Evolutionary conservation across 2,113 vertebrate genomes (phyloP).

Genomic region (Dinomys branickii): DNA sequence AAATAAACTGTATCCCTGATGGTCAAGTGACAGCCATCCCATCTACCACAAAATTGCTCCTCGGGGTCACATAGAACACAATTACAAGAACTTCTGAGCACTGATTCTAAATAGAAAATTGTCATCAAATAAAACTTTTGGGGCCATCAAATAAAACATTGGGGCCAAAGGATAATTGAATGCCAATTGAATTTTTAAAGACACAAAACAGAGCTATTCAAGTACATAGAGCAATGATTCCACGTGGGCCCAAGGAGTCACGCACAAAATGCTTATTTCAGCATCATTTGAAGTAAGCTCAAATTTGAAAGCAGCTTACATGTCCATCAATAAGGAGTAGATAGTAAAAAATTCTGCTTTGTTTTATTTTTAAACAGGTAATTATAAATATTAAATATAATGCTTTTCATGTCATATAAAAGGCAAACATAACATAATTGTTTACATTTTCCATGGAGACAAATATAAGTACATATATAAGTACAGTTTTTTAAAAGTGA

Average conservation of each 20-base stretch:
- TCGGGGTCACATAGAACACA: neutral
- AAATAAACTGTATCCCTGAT: neutral
- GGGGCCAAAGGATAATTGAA: neutral
- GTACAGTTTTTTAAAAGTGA: neutral
- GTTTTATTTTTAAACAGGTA: constrained; percentile 6
- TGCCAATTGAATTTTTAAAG: constrained; percentile 1
- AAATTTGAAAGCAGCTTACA: neutral
- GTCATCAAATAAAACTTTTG: neutral
- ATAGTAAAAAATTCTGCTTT: neutral
- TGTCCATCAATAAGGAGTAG: neutral
- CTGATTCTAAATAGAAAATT: neutral
- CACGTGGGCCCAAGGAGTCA: neutral
- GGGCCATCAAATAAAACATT: neutral
- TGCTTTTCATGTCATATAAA: constrained; percentile 7
- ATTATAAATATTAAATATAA: constrained; percentile 1
- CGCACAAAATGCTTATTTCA: neutral
- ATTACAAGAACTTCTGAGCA: neutral
- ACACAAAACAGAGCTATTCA: neutral
- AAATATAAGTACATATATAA: neutral
- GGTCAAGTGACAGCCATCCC: neutral
- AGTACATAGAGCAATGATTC: neutral
- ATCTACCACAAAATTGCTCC: neutral
- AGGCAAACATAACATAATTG: constrained; percentile 24
- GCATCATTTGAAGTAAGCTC: neutral
- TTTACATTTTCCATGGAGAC: neutral